phyloP scores from a whole-genome alignment of 2,797 vertebrate species.

The Oophaga sylvatica region DNA sequence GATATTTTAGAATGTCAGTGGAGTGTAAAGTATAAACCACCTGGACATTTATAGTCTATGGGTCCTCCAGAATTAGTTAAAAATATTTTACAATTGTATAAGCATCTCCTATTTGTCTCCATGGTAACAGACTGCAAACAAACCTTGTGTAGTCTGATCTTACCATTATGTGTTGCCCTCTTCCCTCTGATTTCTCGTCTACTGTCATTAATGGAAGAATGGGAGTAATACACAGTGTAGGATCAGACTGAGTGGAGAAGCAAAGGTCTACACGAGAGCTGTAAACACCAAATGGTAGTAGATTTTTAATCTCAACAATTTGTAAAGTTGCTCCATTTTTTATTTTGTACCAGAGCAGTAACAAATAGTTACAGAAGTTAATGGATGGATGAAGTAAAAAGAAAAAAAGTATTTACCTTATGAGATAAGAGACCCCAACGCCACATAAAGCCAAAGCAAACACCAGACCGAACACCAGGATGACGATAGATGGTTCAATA shows the following conservation, averaged over 20 bases:
- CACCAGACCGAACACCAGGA: constrained; percentile 59
- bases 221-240: background rate
- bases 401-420: constrained; percentile 67
- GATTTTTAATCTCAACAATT: background rate
- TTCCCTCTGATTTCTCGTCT: background rate
- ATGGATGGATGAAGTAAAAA: background rate
- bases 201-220: background rate
- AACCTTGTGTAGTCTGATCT: too few relatives aligned
- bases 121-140: background rate
- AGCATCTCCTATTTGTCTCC: background rate
- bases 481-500: constrained; percentile 60
- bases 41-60: too few relatives aligned
- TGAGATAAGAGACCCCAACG: constrained; percentile 65
- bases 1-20: too few relatives aligned
- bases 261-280: background rate
- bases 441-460: constrained; percentile 65
- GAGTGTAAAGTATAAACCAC: too few relatives aligned
- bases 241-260: background rate
- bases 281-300: background rate
- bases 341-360: background rate
- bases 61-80: too few relatives aligned
- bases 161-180: background rate
- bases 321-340: background rate
- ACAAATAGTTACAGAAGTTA: background rate
- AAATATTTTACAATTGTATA: background rate